These are phyloP conservation scores for Acleris emargana DNA, from an alignment of 2,888 invertebrate species.

Conservation along the genomic window DNA sequence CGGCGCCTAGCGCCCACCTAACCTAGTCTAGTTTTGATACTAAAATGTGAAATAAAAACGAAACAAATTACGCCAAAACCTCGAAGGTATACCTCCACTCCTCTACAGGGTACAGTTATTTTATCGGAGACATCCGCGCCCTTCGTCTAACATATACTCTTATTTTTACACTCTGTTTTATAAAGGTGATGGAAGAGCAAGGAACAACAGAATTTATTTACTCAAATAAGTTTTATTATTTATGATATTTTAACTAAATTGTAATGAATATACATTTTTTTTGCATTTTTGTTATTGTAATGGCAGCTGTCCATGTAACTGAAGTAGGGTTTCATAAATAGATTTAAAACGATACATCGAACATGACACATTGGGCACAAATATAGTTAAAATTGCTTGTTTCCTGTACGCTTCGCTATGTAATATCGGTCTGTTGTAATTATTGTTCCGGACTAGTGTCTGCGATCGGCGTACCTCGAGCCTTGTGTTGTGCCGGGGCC, in stretches of 20 bases:
- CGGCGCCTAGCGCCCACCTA: slow-evolving; percentile 32
- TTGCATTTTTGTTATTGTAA: slow-evolving; percentile 80
- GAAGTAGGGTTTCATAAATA: slow-evolving; percentile 77
- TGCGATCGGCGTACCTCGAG: slow-evolving; percentile 58
- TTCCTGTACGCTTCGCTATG: slow-evolving; percentile 67
- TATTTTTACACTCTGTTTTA: slow-evolving; percentile 78
- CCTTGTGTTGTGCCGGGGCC: slow-evolving; percentile 48
- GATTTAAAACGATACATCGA: slow-evolving; percentile 80
- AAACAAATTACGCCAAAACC: slow-evolving; percentile 40
- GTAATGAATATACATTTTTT: slow-evolving; percentile 70
- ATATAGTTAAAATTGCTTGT: slow-evolving; percentile 70
- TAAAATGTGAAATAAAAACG: slow-evolving; percentile 41
- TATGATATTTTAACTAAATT: slow-evolving; percentile 76
- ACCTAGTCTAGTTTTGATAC: slow-evolving; percentile 57
- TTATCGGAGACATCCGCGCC: slow-evolving; percentile 35
- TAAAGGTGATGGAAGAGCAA: slow-evolving; percentile 75
- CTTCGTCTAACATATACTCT: slow-evolving; percentile 44
- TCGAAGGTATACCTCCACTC: slow-evolving; percentile 39
- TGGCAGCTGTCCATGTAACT: slow-evolving; percentile 79
- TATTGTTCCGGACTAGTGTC: slow-evolving; percentile 61
- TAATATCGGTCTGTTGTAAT: slow-evolving; percentile 50
- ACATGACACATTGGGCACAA: slow-evolving; percentile 84
- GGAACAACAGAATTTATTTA: slow-evolving; percentile 84
- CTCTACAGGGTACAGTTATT: slow-evolving; percentile 48
- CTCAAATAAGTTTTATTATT: slow-evolving; percentile 78